These are phyloP conservation scores for Pangasianodon hypophthalmus DNA, from an alignment of 2,113 vertebrate species.

Conservation along the genomic window DNA sequence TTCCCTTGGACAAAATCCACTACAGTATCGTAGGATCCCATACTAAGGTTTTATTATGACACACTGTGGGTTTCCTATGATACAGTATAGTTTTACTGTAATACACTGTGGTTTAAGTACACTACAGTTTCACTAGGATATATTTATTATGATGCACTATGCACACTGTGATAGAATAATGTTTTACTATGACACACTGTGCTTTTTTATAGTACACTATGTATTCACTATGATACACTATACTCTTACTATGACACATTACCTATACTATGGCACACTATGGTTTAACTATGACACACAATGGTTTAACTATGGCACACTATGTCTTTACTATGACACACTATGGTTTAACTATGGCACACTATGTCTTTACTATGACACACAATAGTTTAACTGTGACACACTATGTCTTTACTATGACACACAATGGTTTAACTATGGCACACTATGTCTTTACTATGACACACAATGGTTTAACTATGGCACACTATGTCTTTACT, in stretches of 20 bases:
- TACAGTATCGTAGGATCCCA: no score
- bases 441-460: neutral
- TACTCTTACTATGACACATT: neutral
- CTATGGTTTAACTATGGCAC: neutral
- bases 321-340: neutral
- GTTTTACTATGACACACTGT: neutral
- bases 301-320: neutral
- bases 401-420: neutral
- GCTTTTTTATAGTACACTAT: neutral
- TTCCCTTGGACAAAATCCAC: conserved; percentile 2
- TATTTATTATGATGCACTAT: neutral
- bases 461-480: neutral
- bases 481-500: neutral
- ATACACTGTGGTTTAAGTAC: neutral
- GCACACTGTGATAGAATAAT: neutral
- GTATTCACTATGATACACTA: neutral
- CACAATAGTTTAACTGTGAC: neutral
- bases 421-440: neutral
- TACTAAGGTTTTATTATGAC: neutral
- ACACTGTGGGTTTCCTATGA: neutral
- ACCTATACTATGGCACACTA: neutral
- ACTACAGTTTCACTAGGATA: neutral
- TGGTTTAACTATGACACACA: no score
- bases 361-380: neutral
- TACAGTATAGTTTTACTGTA: neutral